phyloP scores from a whole-genome alignment of 1,140 invertebrate species.

The Nasonia longicornis region DNA sequence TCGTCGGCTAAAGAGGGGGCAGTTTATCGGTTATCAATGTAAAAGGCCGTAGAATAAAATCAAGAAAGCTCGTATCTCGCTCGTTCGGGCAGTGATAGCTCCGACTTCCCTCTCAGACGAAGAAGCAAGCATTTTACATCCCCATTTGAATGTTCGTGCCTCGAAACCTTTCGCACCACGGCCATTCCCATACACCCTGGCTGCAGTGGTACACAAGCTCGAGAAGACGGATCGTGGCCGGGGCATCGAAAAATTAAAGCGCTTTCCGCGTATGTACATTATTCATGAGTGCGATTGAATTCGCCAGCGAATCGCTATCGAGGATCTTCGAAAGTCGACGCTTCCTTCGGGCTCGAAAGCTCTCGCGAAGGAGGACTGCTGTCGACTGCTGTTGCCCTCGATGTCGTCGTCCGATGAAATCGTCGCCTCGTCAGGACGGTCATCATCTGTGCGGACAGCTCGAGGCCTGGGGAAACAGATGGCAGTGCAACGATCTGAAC shows the following conservation, averaged over 20 bases:
- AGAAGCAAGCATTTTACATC: neutral
- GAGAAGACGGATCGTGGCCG: neutral
- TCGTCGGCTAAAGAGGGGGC: too few relatives aligned
- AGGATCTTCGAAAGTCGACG: neutral
- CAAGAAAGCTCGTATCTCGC: too few relatives aligned
- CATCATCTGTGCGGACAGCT: conserved; percentile 77
- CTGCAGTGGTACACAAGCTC: neutral
- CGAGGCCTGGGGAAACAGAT: conserved; percentile 84
- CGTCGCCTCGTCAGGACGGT: neutral
- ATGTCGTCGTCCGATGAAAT: neutral
- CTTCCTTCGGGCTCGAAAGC: neutral
- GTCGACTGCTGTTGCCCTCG: neutral
- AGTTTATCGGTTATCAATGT: too few relatives aligned
- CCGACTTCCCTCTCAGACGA: neutral
- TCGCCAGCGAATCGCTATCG: conserved; percentile 1
- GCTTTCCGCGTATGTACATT: neutral
- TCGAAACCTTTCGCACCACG: neutral
- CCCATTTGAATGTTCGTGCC: neutral
- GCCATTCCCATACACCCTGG: neutral
- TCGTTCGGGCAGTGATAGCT: neutral
- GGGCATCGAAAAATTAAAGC: neutral
- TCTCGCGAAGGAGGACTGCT: neutral
- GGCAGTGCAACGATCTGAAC: conserved; percentile 89
- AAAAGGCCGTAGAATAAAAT: too few relatives aligned
- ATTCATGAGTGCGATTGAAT: neutral